Percentiles rank a stretch among this genome's conserved stretches.
phyloP scores from a whole-genome alignment of 2,888 invertebrate genomes.

The Melitaea athalia region DNA sequence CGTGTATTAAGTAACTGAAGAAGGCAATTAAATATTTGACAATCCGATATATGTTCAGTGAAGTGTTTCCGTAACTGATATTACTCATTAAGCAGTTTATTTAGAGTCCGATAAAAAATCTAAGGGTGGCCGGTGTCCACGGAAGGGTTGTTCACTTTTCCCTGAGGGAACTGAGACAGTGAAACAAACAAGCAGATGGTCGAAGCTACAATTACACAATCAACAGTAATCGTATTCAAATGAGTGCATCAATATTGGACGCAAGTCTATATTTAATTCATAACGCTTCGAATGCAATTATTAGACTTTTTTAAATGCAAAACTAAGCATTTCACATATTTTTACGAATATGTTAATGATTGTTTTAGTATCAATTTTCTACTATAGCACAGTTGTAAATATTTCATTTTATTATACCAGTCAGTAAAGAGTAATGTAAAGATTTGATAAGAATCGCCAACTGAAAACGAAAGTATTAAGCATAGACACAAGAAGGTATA shows the following conservation, averaged over 20 bases:
- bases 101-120: slow-evolving; percentile 74
- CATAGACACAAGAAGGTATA: slow-evolving; percentile 55
- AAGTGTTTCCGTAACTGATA: slow-evolving; percentile 80
- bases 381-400: neutral
- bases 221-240: slow-evolving; percentile 77
- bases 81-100: slow-evolving; percentile 76
- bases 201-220: slow-evolving; percentile 73
- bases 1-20: slow-evolving; percentile 43
- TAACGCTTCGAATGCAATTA: neutral
- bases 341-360: neutral
- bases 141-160: slow-evolving; percentile 51
- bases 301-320: neutral
- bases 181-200: slow-evolving; percentile 77
- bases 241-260: slow-evolving; percentile 39
- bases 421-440: neutral
- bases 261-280: slow-evolving; percentile 1
- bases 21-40: slow-evolving; percentile 66
- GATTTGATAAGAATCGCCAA: slow-evolving; percentile 44
- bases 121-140: slow-evolving; percentile 59
- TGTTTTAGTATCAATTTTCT: neutral
- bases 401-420: neutral
- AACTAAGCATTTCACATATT: neutral
- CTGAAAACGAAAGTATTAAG: slow-evolving; percentile 71
- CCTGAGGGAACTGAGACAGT: slow-evolving; percentile 52
- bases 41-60: slow-evolving; percentile 67